A percentile compares a stretch with the other conserved stretches of the same genome.
Conservation (phyloP, 2,888 invertebrate genomes). For the Parelbella ahira region DNA sequence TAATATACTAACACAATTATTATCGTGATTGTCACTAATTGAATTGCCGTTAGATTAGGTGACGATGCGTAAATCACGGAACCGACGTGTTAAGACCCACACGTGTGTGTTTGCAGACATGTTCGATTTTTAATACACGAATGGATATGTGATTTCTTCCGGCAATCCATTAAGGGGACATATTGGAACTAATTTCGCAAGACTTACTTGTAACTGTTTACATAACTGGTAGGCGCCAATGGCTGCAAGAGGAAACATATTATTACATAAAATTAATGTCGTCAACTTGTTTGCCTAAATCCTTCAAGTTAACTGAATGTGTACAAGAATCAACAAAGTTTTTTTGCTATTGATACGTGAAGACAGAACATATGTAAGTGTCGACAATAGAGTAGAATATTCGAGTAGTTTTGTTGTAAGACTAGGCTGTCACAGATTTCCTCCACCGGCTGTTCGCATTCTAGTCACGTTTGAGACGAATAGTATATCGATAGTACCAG, state of each 20-base stretch:
- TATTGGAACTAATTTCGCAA: constrained; percentile 13
- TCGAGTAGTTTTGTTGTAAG: constrained; percentile 9
- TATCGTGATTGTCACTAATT: constrained; percentile 35
- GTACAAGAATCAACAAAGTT: no score
- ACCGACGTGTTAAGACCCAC: constrained; percentile 15
- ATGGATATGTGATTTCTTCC: constrained; percentile 19
- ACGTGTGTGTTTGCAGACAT: constrained; percentile 26
- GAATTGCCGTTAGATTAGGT: constrained; percentile 33
- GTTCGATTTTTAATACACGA: constrained; percentile 14
- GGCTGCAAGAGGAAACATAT: no score
- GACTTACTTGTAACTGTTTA: constrained; percentile 2
- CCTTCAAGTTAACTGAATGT: no score
- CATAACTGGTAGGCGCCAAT: no score
- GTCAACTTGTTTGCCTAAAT: no score
- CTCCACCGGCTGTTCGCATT: constrained; percentile 15
- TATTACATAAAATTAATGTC: no score
- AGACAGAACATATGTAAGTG: no score
- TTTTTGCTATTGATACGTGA: no score
- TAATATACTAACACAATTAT: constrained; percentile 28
- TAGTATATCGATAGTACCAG: constrained; percentile 15
- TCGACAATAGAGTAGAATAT: not conserved
- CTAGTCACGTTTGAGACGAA: constrained; percentile 14
- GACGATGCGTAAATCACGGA: constrained; percentile 33
- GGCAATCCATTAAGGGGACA: constrained; percentile 12
- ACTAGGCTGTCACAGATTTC: constrained; percentile 17